Evolutionary conservation across 2,888 invertebrate genomes (phyloP), one percentile per base, ranked within the genome.

Genomic region (Melanargia galathea): DNA sequence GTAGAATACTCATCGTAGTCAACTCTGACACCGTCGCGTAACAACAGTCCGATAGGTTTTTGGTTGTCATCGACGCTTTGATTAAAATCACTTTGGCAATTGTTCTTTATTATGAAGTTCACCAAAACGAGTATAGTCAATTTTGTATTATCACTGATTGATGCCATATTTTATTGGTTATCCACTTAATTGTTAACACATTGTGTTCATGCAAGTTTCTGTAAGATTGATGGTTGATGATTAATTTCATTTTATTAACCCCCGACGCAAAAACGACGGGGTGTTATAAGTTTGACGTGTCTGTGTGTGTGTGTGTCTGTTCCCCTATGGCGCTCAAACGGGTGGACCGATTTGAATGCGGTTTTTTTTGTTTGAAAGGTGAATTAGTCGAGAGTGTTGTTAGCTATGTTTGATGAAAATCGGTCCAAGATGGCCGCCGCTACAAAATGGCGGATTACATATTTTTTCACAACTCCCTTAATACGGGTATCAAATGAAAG

Each of bases 41-140:
- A 6, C 0, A 59, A 33, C 35, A 43, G 38, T 26, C 49, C 62
- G 3, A 18, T 26, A 2, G 55, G 24, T 56, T 49, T 55, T 10
- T 10, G 16, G 6, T 24, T 10, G 8, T 64, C 64, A 7, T 49
- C 58, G n/a, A 30, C 4, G 10, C 24, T 57, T 22, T 49, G 24
- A 13, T 56, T 60, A 5, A 65, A 40, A 18, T 62, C 63, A 63
- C 62, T 65, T 10, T 70, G 63, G 63, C 71, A 63, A 38, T 62
- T 62, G 52, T 48, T 62, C 2, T 11, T 63, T 48, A 65, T 62
- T 4, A 67, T 26, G 54, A 71, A 22, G 49, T 68, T 68, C 35
- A 67, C 51, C 60, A 70, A 51, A 40, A 71, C 57, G 58, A 70
- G 22, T 58, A 66, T 56, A 43, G 64, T 65, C 51, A 70, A 4